These are phyloP conservation scores for Forficula auricularia DNA, from an alignment of 1,140 invertebrate genomes.

Conservation along the genomic window DNA sequence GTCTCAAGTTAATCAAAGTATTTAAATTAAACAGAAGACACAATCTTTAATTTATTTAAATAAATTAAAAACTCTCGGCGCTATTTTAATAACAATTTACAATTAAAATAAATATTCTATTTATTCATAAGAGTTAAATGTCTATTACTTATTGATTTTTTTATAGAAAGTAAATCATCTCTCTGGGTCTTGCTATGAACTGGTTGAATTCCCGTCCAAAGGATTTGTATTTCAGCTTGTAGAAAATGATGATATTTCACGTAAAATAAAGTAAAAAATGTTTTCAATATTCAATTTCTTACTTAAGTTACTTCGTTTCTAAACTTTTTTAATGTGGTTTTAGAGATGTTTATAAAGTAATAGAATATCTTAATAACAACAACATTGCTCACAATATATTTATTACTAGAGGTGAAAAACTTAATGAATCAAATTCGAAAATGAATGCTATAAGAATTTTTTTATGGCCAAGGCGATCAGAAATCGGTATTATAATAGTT, in stretches of 20 bases:
- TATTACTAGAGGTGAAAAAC: slow-evolving; percentile 34
- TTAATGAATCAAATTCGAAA: slow-evolving; percentile 7
- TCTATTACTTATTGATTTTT: slow-evolving; percentile 10
- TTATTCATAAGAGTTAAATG: neutral
- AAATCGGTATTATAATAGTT: slow-evolving; percentile 18
- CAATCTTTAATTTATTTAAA: no score
- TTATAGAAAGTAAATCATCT: slow-evolving; percentile 33
- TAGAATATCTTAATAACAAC: slow-evolving; percentile 33
- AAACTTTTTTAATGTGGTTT: slow-evolving; percentile 9
- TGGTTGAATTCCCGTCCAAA: slow-evolving; percentile 35
- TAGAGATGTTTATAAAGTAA: slow-evolving; percentile 28
- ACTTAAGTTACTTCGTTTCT: neutral
- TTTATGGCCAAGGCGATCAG: slow-evolving; percentile 41
- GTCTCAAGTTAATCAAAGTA: no score
- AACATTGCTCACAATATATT: slow-evolving; percentile 49
- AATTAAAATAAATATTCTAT: neutral
- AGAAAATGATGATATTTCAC: slow-evolving; percentile 21
- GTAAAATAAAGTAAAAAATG: slow-evolving; percentile 20
- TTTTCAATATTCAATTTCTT: neutral
- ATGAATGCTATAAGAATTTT: slow-evolving; percentile 34
- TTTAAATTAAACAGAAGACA: no score
- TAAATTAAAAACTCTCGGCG: no score
- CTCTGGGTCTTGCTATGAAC: slow-evolving; percentile 28
- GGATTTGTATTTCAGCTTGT: slow-evolving; percentile 43
- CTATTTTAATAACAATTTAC: slow-evolving; percentile 9